A percentile compares a stretch with the other conserved stretches of the same genome.
These are phyloP conservation scores for Myrmecobius fasciatus DNA, from an alignment of 2,113 vertebrate species.

Conservation along the genomic window DNA sequence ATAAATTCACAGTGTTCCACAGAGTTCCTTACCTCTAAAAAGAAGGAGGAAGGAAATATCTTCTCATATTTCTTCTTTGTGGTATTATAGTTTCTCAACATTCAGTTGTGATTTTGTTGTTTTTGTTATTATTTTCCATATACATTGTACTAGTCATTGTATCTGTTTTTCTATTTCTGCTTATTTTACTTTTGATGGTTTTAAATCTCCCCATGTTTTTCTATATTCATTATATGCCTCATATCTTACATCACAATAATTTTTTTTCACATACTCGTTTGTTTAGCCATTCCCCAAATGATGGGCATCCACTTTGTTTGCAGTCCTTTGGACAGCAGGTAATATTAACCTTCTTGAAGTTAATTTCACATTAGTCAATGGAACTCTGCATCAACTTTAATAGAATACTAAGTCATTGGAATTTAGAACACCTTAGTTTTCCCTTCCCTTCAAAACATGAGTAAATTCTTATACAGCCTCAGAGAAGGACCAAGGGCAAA, in stretches of 20 bases:
- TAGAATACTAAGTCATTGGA: neutral
- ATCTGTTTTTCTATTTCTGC: neutral
- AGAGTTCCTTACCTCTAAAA: neutral
- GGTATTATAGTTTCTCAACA: neutral
- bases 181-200: neutral
- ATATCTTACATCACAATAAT: neutral
- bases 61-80: neutral
- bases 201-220: neutral
- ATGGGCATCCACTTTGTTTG: neutral
- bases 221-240: neutral
- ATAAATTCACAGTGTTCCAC: neutral
- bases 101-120: neutral
- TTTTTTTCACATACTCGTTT: neutral
- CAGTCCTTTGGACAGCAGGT: neutral
- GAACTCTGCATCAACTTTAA: neutral
- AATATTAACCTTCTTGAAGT: neutral
- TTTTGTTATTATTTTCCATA: neutral
- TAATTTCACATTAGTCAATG: neutral
- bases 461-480: neutral
- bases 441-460: neutral
- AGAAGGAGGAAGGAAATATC: neutral
- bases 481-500: neutral
- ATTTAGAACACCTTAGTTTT: neutral
- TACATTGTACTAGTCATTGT: neutral
- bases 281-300: neutral